Base-by-base conservation (phyloP, 2,113 vertebrate genomes). In the Dolichotis patagonum region DNA sequence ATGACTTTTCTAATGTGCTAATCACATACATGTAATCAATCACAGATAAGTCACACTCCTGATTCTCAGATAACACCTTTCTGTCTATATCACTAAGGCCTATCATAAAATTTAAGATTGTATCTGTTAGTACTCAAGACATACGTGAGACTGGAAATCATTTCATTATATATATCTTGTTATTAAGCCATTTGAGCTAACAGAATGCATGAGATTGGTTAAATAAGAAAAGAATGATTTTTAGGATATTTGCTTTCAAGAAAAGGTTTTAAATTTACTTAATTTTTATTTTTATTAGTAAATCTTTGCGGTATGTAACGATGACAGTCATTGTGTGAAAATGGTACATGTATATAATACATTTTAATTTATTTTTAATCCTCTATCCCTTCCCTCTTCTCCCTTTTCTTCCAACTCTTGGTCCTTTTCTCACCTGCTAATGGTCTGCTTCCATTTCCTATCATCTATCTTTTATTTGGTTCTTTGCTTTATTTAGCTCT, bases 241-340 rank as follows among this genome's bases (percentile, higher is more conserved):
- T 20, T 0, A 49, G 12, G 5, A 77, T 96, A 69, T 49, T 49
- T 88, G 17, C 0, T n/a, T 85, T 91, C 6, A 90, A 67, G 11
- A 91, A 38, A 77, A 90, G 16, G 85, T 85, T 92, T 83, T 38
- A 71, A 69, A 71, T 92, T 87, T 85, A 93, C 62, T 56, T 3
- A 67, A 77, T 16, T 16, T 46, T n/a, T 69, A 35, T 35, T 35
- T 77, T 46, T 46, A 46, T 78, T 49, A 78, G 14, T 9, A 78
- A 30, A 32, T 19, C 26, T 30, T 43, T 77, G 75, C 30, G 32
- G 43, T 4, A 32, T 17, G 16, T 46, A 32, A 32, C 43, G 28
- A 30, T 32, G 32, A 49, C 26, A 78, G 28, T 32, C 43, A 49
- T 9, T 49, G 14, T 78, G 26, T 14, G 43, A 7, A 78, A 49